Evolutionary conservation across 2,888 invertebrate genomes (phyloP).

Genomic region (Drosophila paramelanica): DNA sequence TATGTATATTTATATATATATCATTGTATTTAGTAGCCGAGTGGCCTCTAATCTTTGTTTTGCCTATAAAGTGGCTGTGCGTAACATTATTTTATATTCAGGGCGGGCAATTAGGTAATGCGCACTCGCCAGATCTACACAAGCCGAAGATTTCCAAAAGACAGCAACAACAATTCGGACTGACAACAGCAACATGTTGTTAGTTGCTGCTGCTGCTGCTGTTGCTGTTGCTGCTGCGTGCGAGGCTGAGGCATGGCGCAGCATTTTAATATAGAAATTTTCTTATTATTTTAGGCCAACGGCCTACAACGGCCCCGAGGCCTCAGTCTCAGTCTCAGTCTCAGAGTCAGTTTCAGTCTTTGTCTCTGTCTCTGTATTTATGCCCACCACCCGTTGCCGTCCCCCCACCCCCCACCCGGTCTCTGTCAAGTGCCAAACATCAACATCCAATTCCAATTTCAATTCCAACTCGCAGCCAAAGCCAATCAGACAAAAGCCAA

Average conservation of each 20-base stretch:
- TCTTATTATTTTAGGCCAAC: conserved; percentile 81
- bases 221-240: conserved; percentile 20
- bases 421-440: conserved; percentile 29
- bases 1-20: no score
- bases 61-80: conserved; percentile 5
- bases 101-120: conserved; percentile 55
- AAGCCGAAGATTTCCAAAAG: conserved; percentile 45
- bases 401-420: background rate
- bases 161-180: conserved; percentile 7
- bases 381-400: background rate
- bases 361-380: background rate
- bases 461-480: conserved; percentile 63
- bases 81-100: conserved; percentile 44
- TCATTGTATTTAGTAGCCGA: no score
- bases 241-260: conserved; percentile 73
- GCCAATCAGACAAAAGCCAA: conserved; percentile 69
- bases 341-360: background rate
- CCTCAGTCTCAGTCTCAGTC: conserved; percentile 31
- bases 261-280: conserved; percentile 82
- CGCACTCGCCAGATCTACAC: conserved; percentile 40
- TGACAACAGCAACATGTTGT: conserved; percentile 14
- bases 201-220: conserved; percentile 15
- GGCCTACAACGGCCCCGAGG: conserved; percentile 81
- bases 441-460: conserved; percentile 66
- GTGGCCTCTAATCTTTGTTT: no score